Percentiles rank a stretch among this genome's conserved stretches.
Evolutionary conservation across 2,113 vertebrate genomes (phyloP).

Genomic region (Cavia porcellus): DNA sequence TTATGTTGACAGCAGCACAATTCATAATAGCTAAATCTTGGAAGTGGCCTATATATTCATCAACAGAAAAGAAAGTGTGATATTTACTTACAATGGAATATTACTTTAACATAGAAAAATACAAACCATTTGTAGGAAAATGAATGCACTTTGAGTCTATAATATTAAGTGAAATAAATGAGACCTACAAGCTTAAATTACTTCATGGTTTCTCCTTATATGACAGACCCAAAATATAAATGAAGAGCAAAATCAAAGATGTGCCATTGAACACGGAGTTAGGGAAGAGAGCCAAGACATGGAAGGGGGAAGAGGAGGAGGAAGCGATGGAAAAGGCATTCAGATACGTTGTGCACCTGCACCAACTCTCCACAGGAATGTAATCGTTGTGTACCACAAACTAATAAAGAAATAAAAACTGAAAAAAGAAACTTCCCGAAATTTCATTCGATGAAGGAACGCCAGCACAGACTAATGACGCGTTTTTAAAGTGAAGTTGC

Average conservation of each 20-base stretch:
- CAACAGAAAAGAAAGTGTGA: background rate
- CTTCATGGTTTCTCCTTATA: background rate
- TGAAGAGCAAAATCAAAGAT: background rate
- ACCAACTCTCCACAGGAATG: background rate
- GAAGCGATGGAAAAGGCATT: background rate
- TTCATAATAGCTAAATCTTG: background rate
- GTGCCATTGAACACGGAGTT: background rate
- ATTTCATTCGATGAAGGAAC: background rate
- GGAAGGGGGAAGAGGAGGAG: background rate
- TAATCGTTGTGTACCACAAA: no score
- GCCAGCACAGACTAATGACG: no score
- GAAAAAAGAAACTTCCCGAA: background rate
- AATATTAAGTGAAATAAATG: background rate
- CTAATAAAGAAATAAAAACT: background rate
- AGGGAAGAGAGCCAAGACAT: background rate
- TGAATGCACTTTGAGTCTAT: background rate
- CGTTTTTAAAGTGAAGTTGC: no score
- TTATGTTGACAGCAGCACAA: background rate
- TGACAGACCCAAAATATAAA: background rate
- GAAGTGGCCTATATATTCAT: background rate
- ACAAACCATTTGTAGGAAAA: background rate
- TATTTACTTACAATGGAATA: background rate
- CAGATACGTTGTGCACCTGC: background rate
- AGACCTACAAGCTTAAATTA: background rate
- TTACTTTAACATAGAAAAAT: background rate